Evolutionary conservation across 1,140 invertebrate genomes (phyloP).

Genomic region (Archegozetes longisetosus): DNA sequence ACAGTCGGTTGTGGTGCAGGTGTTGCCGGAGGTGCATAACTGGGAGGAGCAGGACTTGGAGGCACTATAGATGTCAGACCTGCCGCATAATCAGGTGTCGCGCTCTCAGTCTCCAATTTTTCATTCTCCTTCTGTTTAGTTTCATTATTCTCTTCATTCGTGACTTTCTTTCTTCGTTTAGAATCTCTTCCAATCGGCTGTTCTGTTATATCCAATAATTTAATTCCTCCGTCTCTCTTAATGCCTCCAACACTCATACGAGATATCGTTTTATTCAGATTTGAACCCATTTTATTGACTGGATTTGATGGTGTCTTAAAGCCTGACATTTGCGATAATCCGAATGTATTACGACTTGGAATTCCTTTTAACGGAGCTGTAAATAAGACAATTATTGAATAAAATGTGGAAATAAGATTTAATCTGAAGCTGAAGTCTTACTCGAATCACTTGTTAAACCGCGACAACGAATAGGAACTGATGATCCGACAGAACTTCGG

Average conservation of each 20-base stretch:
- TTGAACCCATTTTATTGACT: slow-evolving; percentile 30
- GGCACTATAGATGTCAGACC: slow-evolving; percentile 35
- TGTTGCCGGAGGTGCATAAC: background rate
- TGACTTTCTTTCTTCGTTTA: slow-evolving; percentile 42
- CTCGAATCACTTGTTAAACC: slow-evolving; percentile 93
- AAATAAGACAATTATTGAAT: slow-evolving; percentile 16
- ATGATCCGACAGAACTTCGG: slow-evolving; percentile 63
- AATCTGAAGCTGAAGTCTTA: too few relatives aligned
- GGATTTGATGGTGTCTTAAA: slow-evolving; percentile 41
- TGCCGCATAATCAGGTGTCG: slow-evolving; percentile 59
- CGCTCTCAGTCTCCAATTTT: slow-evolving; percentile 24
- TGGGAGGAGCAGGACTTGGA: slow-evolving; percentile 8
- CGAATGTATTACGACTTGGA: slow-evolving; percentile 54
- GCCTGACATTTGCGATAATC: slow-evolving; percentile 27
- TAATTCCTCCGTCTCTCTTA: slow-evolving; percentile 58
- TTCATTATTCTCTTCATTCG: slow-evolving; percentile 63
- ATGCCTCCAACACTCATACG: background rate
- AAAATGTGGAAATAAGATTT: slow-evolving; percentile 5
- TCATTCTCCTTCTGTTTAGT: slow-evolving; percentile 35
- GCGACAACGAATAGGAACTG: slow-evolving; percentile 67
- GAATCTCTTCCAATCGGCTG: slow-evolving; percentile 54
- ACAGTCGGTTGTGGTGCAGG: background rate
- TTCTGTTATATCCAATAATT: slow-evolving; percentile 74
- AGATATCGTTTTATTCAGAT: background rate
- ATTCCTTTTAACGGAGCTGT: slow-evolving; percentile 75